These are phyloP conservation scores for Chrosomus eos DNA, from an alignment of 2,797 vertebrate species.

Conservation along the genomic window DNA sequence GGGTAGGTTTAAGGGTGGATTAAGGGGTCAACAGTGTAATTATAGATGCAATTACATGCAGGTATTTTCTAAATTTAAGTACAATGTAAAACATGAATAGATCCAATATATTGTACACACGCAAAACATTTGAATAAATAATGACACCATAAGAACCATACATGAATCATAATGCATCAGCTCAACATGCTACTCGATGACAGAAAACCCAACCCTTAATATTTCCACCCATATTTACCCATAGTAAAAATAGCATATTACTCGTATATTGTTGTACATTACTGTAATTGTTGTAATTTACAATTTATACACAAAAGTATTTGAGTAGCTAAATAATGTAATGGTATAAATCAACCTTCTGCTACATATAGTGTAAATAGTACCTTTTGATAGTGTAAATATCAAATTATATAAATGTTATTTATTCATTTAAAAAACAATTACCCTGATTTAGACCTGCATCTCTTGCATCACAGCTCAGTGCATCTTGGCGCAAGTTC, in stretches of 20 bases:
- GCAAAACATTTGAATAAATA: no score
- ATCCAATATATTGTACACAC: no score
- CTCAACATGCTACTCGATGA: background rate
- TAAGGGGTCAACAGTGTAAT: background rate
- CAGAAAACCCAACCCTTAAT: background rate
- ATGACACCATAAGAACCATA: no score
- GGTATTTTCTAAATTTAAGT: background rate
- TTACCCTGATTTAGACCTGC: background rate
- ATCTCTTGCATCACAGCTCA: background rate
- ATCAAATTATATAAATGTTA: background rate
- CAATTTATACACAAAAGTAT: background rate
- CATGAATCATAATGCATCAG: background rate
- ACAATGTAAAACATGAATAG: background rate
- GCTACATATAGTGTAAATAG: background rate
- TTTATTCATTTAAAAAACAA: background rate
- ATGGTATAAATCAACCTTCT: background rate
- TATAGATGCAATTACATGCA: background rate
- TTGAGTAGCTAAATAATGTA: background rate
- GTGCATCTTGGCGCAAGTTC: background rate
- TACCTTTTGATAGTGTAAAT: background rate
- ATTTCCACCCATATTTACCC: background rate
- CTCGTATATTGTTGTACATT: no score
- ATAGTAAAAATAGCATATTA: background rate
- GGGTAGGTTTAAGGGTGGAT: background rate
- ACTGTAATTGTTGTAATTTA: background rate